These are phyloP conservation scores for Rachycentron canadum DNA, from an alignment of 2,797 vertebrate species.

Conservation along the genomic window DNA sequence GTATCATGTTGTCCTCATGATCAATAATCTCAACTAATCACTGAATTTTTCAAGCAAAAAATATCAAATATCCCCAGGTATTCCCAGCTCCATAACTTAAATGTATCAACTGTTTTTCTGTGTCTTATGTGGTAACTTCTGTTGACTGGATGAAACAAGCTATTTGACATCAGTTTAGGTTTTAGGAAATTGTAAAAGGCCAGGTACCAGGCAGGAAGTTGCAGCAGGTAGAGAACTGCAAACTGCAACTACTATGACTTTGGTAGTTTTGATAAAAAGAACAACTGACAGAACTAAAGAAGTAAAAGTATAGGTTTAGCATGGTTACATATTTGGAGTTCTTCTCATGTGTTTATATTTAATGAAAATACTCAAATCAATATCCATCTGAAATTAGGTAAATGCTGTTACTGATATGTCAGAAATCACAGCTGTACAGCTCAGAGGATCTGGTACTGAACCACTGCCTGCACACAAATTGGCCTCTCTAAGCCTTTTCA, in stretches of 20 bases:
- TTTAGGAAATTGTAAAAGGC: background rate
- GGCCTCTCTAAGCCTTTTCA: constrained; percentile 49
- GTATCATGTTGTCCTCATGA: background rate
- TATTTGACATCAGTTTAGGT: background rate
- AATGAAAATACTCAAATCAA: constrained; percentile 9
- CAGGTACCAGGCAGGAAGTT: background rate
- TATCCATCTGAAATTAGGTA: constrained; percentile 23
- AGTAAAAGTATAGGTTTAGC: constrained; percentile 11
- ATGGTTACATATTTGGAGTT: constrained; percentile 13
- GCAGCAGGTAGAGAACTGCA: background rate
- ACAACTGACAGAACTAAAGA: background rate
- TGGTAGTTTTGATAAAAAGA: constrained; percentile 21
- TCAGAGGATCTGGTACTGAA: constrained; percentile 45
- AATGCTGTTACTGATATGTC: constrained; percentile 39
- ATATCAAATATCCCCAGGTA: background rate
- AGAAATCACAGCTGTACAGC: constrained; percentile 30
- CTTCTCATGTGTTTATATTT: background rate
- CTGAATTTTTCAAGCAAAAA: background rate
- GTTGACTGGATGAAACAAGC: background rate
- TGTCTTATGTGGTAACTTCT: background rate
- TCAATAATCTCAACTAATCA: background rate
- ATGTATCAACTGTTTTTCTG: constrained; percentile 3
- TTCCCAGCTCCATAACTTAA: background rate
- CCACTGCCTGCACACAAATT: constrained; percentile 44
- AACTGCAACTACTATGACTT: background rate